Percentiles rank a stretch among this genome's conserved stretches.
Evolutionary conservation across 2,888 invertebrate genomes (phyloP).

Genomic region (Drosophila merina): DNA sequence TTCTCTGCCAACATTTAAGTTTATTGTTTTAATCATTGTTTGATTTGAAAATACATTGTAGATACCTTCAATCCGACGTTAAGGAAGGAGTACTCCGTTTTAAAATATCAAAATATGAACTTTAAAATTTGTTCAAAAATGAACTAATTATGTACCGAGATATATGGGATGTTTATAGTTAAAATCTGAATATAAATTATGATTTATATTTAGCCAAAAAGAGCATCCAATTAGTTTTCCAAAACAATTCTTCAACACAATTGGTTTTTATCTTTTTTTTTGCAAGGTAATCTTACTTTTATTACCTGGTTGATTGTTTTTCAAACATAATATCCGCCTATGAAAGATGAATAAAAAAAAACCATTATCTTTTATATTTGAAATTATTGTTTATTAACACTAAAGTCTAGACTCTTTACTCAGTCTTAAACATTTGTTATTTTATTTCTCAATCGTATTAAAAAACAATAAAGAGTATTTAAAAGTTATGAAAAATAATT

Average conservation of each 20-base stretch:
- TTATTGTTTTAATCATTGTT: slow-evolving; percentile 31
- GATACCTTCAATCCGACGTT: slow-evolving; percentile 5
- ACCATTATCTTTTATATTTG: slow-evolving; percentile 1
- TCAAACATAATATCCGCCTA: neutral
- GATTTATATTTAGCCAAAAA: too few species aligned
- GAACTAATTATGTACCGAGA: too few species aligned
- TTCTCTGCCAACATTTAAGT: neutral
- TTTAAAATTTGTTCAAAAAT: too few species aligned
- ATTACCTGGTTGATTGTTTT: neutral
- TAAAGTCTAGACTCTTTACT: neutral
- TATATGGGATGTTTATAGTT: too few species aligned
- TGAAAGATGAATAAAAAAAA: neutral
- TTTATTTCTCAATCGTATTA: neutral
- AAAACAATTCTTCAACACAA: neutral
- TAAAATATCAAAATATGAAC: too few species aligned
- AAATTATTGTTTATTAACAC: slow-evolving; percentile 13
- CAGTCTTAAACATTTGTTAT: slow-evolving; percentile 33
- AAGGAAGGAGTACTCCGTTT: too few species aligned
- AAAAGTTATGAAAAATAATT: slow-evolving; percentile 51
- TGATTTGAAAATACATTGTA: slow-evolving; percentile 9
- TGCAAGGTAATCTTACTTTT: neutral
- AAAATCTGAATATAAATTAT: too few species aligned
- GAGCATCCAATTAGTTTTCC: too few species aligned
- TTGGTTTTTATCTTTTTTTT: neutral
- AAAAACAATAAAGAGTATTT: slow-evolving; percentile 6